Conservation (phyloP, 2,888 invertebrate genomes). For the Polia nebulosa region DNA sequence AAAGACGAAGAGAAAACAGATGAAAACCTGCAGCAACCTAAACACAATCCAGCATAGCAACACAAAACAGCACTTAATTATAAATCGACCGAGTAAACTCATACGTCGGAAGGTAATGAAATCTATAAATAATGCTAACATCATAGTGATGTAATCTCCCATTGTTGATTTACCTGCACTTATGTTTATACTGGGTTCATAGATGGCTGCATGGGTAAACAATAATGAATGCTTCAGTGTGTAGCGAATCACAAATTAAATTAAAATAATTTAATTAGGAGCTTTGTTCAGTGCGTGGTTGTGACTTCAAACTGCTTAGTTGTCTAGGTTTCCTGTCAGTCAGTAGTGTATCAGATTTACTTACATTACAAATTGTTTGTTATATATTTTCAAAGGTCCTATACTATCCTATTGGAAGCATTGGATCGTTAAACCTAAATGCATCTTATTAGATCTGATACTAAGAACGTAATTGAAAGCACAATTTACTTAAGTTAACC, state of each 20-base stretch:
- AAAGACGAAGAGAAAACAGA: background rate
- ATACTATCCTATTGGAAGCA: too few species aligned
- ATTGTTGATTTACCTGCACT: conserved; percentile 76
- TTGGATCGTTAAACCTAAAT: too few species aligned
- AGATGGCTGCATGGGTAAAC: conserved; percentile 41
- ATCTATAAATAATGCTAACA: conserved; percentile 75
- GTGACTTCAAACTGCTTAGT: conserved; percentile 16
- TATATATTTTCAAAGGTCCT: background rate
- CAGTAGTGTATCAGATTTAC: background rate
- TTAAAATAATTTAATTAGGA: conserved; percentile 49
- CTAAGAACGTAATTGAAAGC: too few species aligned
- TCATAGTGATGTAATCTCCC: conserved; percentile 76
- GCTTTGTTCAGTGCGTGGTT: conserved; percentile 1
- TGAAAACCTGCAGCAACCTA: conserved; percentile 8
- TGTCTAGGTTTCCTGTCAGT: background rate
- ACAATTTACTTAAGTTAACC: too few species aligned
- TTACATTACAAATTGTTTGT: background rate
- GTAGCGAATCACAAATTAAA: conserved; percentile 42
- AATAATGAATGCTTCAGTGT: conserved; percentile 27
- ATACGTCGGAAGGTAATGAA: conserved; percentile 64
- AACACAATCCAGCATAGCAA: conserved; percentile 28
- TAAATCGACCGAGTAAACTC: conserved; percentile 42
- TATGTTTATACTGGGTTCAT: conserved; percentile 52
- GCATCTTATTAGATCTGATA: too few species aligned
- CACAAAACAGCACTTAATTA: conserved; percentile 42